Evolutionary conservation across 2,888 invertebrate genomes (phyloP).

Genomic region (Acanthacorydalis orientalis): DNA sequence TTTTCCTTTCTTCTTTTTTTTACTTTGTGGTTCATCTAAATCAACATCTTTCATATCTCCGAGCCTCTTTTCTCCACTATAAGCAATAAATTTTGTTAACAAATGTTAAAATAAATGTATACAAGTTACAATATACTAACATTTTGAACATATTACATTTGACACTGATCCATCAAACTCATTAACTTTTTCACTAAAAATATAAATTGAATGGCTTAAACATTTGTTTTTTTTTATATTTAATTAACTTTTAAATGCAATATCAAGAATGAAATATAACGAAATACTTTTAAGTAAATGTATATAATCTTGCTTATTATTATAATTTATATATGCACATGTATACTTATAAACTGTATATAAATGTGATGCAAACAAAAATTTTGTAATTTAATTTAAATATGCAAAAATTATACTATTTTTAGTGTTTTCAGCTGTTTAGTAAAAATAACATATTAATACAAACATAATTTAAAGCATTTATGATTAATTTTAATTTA

Average conservation of each 20-base stretch:
- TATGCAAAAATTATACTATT: too few species aligned
- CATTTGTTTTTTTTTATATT: not conserved
- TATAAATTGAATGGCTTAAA: not conserved
- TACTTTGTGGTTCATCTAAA: not conserved
- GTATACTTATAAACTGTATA: too few species aligned
- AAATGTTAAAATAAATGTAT: not conserved
- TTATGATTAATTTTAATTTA: too few species aligned
- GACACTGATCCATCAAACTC: not conserved
- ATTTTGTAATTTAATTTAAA: too few species aligned
- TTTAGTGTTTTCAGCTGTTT: too few species aligned
- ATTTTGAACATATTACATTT: not conserved
- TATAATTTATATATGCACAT: too few species aligned
- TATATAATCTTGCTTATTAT: too few species aligned
- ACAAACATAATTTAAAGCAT: too few species aligned
- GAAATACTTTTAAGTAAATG: too few species aligned
- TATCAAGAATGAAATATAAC: not conserved
- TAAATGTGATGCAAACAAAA: too few species aligned
- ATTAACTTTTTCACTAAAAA: not conserved
- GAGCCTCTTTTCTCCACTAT: constrained; percentile 9
- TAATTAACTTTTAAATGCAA: not conserved
- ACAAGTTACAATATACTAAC: not conserved
- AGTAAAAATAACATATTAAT: too few species aligned
- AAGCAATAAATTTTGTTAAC: constrained; percentile 5
- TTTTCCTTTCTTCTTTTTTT: constrained; percentile 1
- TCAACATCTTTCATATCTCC: not conserved